phyloP scores from a whole-genome alignment of 1,140 invertebrate species.

The Bombus confusus region DNA sequence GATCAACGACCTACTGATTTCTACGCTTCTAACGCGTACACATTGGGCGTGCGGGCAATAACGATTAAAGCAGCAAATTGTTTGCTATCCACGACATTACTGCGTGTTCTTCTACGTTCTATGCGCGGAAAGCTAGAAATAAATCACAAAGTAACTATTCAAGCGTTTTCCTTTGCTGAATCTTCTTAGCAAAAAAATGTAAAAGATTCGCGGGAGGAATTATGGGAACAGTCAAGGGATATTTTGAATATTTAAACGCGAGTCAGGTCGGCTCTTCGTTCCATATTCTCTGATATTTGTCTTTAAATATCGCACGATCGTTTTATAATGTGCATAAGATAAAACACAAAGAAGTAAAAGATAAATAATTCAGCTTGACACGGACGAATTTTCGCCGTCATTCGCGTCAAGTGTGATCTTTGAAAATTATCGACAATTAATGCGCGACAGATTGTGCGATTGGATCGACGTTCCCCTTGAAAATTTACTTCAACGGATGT shows the following conservation, averaged over 20 bases:
- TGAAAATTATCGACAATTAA: constrained; percentile 12
- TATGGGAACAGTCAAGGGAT: too few relatives aligned
- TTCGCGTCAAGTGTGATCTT: background rate
- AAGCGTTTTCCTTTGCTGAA: background rate
- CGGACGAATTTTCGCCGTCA: background rate
- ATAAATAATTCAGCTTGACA: background rate
- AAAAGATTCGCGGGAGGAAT: too few relatives aligned
- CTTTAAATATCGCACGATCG: background rate
- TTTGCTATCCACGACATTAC: background rate
- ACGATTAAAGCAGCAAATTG: constrained; percentile 17
- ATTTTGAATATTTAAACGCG: background rate
- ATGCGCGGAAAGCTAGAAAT: background rate
- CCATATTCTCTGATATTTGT: background rate
- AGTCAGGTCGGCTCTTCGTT: background rate
- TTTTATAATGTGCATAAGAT: background rate
- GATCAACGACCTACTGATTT: constrained; percentile 50
- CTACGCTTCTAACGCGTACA: constrained; percentile 15
- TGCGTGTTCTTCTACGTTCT: background rate
- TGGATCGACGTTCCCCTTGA: background rate
- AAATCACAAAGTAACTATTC: background rate
- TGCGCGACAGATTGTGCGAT: background rate
- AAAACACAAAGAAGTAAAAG: background rate
- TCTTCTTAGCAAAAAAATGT: background rate
- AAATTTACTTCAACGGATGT: background rate
- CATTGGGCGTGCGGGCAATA: background rate